Evolutionary conservation across 2,113 vertebrate genomes (phyloP).

Genomic region (Apteryx mantelli): DNA sequence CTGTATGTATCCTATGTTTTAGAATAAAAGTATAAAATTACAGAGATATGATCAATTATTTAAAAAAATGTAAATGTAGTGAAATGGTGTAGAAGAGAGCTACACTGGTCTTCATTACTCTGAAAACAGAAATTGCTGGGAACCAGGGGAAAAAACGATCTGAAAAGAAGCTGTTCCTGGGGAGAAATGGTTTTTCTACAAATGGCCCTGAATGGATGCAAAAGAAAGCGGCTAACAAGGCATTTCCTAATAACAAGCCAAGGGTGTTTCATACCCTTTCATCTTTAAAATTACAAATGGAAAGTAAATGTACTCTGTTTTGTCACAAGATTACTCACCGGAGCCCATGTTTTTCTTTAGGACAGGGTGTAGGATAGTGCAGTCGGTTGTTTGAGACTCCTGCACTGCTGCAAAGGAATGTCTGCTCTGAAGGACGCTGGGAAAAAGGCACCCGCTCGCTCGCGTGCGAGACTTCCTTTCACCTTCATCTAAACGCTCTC

Average conservation of each 20-base stretch:
- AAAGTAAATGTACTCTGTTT: slow-evolving; percentile 1
- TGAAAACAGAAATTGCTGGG: slow-evolving; percentile 66
- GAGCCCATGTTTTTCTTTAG: background rate
- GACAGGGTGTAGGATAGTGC: background rate
- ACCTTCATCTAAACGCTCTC: background rate
- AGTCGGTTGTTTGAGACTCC: background rate
- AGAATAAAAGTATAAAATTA: slow-evolving; percentile 74
- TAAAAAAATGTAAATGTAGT: slow-evolving; percentile 45
- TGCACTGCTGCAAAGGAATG: background rate
- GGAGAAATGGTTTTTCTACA: slow-evolving; percentile 45
- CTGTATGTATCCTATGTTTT: slow-evolving; percentile 68
- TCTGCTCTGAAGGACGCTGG: background rate
- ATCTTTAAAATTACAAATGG: slow-evolving; percentile 30
- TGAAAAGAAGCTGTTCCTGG: slow-evolving; percentile 37
- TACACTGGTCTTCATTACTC: slow-evolving; percentile 36
- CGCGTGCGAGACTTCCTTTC: background rate
- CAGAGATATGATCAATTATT: slow-evolving; percentile 74
- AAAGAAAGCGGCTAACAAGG: slow-evolving; percentile 33
- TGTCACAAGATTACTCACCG: slow-evolving; percentile 5
- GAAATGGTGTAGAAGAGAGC: slow-evolving; percentile 48
- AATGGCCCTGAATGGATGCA: slow-evolving; percentile 22
- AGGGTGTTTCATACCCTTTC: slow-evolving; percentile 5
- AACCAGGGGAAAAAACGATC: slow-evolving; percentile 1
- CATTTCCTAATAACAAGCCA: slow-evolving; percentile 44
- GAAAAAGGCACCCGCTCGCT: background rate